These are phyloP conservation scores for Lucinisca nassula DNA, from an alignment of 2,888 invertebrate species.

Conservation along the genomic window DNA sequence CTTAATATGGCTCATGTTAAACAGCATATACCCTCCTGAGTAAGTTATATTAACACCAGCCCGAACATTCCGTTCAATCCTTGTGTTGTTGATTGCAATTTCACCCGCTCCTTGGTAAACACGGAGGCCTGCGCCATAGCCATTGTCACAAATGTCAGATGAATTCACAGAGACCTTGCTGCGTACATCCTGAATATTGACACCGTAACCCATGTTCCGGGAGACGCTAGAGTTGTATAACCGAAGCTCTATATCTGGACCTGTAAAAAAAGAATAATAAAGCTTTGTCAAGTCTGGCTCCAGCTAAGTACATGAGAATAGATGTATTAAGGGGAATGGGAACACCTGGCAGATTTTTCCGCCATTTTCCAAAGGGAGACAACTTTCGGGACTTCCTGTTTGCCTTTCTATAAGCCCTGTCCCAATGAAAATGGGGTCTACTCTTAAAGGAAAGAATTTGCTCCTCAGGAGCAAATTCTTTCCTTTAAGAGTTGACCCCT, in stretches of 20 bases:
- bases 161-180: slow-evolving; percentile 96
- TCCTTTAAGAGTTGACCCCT: too few relatives aligned
- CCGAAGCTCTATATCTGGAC: slow-evolving; percentile 88
- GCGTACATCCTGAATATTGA: slow-evolving; percentile 96
- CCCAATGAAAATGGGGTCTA: too few relatives aligned
- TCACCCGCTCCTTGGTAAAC: slow-evolving; percentile 97
- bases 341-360: too few relatives aligned
- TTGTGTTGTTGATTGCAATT: slow-evolving; percentile 96
- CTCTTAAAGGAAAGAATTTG: too few relatives aligned
- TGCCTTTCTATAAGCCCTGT: too few relatives aligned
- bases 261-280: slow-evolving; percentile 72
- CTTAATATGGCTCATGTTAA: slow-evolving; percentile 95
- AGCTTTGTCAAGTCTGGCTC: too few relatives aligned
- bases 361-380: too few relatives aligned
- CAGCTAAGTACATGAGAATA: too few relatives aligned
- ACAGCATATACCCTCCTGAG: slow-evolving; percentile 97
- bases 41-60: slow-evolving; percentile 97
- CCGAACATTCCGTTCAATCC: slow-evolving; percentile 93
- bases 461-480: too few relatives aligned
- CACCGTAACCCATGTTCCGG: slow-evolving; percentile 98
- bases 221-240: slow-evolving; percentile 95
- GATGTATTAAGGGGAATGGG: too few relatives aligned
- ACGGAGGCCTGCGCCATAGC: slow-evolving; percentile 95
- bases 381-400: too few relatives aligned
- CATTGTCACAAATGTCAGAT: slow-evolving; percentile 94